Evolutionary conservation across 2,797 vertebrate species (phyloP), one percentile per base, ranked within the genome.

Genomic region (Labeo calbasu): DNA sequence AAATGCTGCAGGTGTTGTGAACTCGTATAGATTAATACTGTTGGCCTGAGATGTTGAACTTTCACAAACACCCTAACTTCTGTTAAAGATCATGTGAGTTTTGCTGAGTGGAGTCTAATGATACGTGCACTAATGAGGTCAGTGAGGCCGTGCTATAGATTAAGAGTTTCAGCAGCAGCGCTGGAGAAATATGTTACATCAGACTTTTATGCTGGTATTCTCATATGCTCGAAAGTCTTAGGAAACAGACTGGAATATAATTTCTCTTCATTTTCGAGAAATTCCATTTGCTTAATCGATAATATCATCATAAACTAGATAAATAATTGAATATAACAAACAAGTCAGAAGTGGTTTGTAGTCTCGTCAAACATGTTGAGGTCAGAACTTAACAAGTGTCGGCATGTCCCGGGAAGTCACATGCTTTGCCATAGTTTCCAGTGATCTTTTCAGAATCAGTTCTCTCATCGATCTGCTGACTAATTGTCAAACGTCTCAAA

Each of bases 401-500:
- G 15, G 23, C 82, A 83, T 77, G 63, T 57, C 48, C 4, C 11
- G 1, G 50, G n/a, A 83, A 77, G 32, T 1, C 59, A 21, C 4
- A 10, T 66, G 72, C 48, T 57, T 69, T 25, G 59, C 32, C 40
- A 23, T 63, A 28, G 43, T 73, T 63, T 63, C 25, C 46, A 75
- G 28, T 40, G 46, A 21, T 12, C 28, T 43, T 23, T 46, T 83
- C 65, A 14, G 48, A 43, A 76, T 83, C 72, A 21, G 48, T 25
- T 48, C 28, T 70, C 75, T 78, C 19, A 84, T 78, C 51, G 65
- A 84, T 84, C 28, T 79, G 76, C 71, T 78, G 75, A 51, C 23
- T 53, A 40, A 61, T 48, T 53, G 43, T 46, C 36, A 78, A 51
- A 83, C 2, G 8, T 32, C 23, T 78, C 0, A 32, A 50, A 71